These are phyloP conservation scores for Antheraea assamensis DNA, from an alignment of 2,888 invertebrate genomes.

Conservation along the genomic window DNA sequence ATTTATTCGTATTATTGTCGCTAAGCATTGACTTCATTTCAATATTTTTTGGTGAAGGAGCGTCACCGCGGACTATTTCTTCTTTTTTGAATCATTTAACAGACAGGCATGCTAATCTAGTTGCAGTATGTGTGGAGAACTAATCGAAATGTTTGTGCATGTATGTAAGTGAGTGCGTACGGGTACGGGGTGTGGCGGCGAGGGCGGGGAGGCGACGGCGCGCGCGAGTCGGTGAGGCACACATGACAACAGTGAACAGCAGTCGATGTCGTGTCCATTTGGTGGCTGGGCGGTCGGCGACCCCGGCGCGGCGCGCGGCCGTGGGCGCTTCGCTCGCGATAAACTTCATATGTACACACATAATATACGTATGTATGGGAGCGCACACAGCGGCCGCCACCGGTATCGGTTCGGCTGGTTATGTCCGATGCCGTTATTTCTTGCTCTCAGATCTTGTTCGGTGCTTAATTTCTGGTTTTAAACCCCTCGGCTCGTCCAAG, in stretches of 20 bases:
- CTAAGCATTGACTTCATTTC: neutral
- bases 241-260: conserved; percentile 40
- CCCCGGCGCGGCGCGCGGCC: conserved; percentile 26
- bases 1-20: neutral
- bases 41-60: neutral
- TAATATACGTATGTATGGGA: conserved; percentile 23
- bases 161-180: conserved; percentile 19
- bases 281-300: conserved; percentile 39
- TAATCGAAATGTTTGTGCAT: conserved; percentile 7
- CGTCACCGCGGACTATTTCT: neutral
- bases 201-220: conserved; percentile 28
- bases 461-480: conserved; percentile 54
- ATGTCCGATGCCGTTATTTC: conserved; percentile 58
- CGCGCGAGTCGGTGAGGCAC: conserved; percentile 28
- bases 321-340: conserved; percentile 27
- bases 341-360: conserved; percentile 29
- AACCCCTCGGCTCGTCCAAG: conserved; percentile 29
- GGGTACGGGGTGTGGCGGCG: conserved; percentile 23
- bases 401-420: conserved; percentile 44
- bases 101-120: neutral
- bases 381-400: conserved; percentile 25
- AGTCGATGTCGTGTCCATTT: conserved; percentile 36
- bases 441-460: conserved; percentile 61
- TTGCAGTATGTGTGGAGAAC: neutral
- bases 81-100: neutral